phyloP scores from a whole-genome alignment of 2,797 vertebrate genomes.

The Sebastes cheni region DNA sequence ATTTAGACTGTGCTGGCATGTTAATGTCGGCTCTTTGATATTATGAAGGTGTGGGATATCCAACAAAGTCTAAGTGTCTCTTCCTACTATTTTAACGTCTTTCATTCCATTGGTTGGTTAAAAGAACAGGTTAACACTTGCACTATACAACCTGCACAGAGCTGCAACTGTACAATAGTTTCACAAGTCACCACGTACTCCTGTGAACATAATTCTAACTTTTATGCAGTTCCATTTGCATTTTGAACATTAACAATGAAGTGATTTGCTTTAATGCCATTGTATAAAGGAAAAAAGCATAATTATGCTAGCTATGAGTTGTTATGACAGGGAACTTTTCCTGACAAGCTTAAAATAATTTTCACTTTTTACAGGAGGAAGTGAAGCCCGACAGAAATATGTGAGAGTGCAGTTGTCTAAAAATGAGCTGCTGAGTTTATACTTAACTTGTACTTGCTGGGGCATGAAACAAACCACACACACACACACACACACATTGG shows the following conservation, averaged over 20 bases:
- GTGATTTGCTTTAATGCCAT: background rate
- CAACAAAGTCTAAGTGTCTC: background rate
- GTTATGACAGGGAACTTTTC: background rate
- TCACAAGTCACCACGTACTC: background rate
- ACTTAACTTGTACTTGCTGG: background rate
- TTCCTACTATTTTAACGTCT: background rate
- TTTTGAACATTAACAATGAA: background rate
- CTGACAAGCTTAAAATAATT: background rate
- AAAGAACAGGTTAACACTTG: constrained; percentile 38
- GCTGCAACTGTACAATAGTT: background rate
- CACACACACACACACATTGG: background rate
- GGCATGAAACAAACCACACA: background rate
- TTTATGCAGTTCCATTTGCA: background rate
- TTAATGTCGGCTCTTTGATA: background rate
- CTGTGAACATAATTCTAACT: background rate
- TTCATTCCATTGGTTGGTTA: background rate
- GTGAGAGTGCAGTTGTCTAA: background rate
- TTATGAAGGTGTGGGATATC: background rate
- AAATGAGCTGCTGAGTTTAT: background rate
- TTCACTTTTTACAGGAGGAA: background rate
- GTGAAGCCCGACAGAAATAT: background rate
- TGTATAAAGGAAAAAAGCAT: background rate
- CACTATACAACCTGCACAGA: background rate
- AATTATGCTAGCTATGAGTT: background rate
- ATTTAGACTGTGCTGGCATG: no score